phyloP scores from a whole-genome alignment of 64 coral and sea anemone genomes.

The Dendrophyllia cribrosa region DNA sequence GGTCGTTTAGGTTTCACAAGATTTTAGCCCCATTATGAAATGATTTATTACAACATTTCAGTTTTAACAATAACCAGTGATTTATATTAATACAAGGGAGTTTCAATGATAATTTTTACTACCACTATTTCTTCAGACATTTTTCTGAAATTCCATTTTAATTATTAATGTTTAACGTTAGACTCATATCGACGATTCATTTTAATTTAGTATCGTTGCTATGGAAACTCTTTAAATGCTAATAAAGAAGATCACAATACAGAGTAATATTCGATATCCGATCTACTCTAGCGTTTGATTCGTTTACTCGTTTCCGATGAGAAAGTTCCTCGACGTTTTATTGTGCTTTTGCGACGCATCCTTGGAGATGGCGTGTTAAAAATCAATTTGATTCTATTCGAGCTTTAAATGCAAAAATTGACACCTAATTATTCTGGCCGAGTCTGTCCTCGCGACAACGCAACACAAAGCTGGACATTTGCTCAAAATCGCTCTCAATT shows the following conservation, averaged over 20 bases:
- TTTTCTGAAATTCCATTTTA: too few species aligned
- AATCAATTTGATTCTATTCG: not conserved
- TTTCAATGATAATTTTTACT: too few species aligned
- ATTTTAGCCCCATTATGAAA: too few species aligned
- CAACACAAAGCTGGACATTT: not conserved
- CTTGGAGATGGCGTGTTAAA: not conserved
- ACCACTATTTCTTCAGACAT: too few species aligned
- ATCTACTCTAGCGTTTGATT: not conserved
- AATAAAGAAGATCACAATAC: not conserved
- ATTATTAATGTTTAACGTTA: too few species aligned
- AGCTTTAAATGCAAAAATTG: not conserved
- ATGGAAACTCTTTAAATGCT: constrained; percentile 23
- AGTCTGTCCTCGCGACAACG: not conserved
- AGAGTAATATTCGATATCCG: not conserved
- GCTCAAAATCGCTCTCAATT: not conserved
- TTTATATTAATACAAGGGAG: too few species aligned
- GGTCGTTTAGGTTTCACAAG: too few species aligned
- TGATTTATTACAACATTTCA: too few species aligned
- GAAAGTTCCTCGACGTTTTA: not conserved
- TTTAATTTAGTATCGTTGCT: too few species aligned
- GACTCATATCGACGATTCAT: too few species aligned
- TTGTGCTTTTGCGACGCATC: not conserved
- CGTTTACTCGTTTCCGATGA: not conserved
- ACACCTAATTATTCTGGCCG: not conserved
- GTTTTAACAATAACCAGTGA: too few species aligned